These are phyloP conservation scores for Pammene fasciana DNA, from an alignment of 2,888 invertebrate species.

Conservation along the genomic window DNA sequence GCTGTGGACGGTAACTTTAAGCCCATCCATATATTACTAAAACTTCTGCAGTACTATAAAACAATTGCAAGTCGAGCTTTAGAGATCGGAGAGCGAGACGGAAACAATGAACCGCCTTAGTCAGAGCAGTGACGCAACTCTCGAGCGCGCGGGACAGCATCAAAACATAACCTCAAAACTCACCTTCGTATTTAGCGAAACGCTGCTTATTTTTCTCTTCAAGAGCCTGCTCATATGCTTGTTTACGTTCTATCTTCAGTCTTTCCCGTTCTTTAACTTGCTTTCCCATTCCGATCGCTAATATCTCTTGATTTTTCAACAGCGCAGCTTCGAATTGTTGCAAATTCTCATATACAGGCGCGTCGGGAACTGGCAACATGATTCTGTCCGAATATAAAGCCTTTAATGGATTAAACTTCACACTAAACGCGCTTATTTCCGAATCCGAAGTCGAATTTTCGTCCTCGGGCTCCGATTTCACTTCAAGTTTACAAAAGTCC, in stretches of 20 bases:
- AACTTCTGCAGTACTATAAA: too few relatives aligned
- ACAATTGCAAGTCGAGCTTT: too few relatives aligned
- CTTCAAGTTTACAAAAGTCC: not conserved
- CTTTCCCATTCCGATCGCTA: constrained; percentile 62
- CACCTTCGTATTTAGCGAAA: constrained; percentile 72
- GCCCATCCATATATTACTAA: too few relatives aligned
- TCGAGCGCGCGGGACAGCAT: constrained; percentile 1
- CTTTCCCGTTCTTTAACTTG: constrained; percentile 64
- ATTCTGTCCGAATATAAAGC: constrained; percentile 85
- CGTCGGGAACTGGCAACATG: constrained; percentile 80
- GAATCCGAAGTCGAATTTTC: constrained; percentile 74
- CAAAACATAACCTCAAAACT: constrained; percentile 71
- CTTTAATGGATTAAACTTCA: constrained; percentile 87
- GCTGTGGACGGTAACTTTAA: too few relatives aligned
- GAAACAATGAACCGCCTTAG: too few relatives aligned
- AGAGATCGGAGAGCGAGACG: too few relatives aligned
- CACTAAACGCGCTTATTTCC: constrained; percentile 70
- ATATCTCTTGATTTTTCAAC: constrained; percentile 49
- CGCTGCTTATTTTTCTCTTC: constrained; percentile 71
- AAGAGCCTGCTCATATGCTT: constrained; percentile 56
- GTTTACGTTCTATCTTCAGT: constrained; percentile 59
- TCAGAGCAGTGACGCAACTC: not conserved
- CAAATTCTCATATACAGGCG: constrained; percentile 87
- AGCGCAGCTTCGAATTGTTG: constrained; percentile 79
- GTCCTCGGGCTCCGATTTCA: constrained; percentile 50